A percentile compares a stretch with the other conserved stretches of the same genome.
Conservation (phyloP, 2,797 vertebrate genomes). For the Pyrrhura leucotis region DNA sequence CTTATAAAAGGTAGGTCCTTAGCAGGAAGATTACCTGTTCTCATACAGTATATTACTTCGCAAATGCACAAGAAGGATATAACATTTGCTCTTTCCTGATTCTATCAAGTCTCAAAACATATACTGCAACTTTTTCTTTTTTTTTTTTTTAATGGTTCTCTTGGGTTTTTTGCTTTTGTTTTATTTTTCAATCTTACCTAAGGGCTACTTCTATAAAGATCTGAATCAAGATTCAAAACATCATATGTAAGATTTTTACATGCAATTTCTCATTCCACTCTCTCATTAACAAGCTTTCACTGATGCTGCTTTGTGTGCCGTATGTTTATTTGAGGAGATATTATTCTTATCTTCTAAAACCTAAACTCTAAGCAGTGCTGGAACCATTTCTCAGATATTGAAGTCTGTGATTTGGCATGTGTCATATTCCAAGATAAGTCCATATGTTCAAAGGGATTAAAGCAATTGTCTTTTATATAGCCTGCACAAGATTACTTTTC, state of each 20-base stretch:
- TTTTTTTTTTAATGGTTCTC: background rate
- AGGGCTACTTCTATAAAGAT: background rate
- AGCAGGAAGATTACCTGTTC: background rate
- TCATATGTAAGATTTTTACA: background rate
- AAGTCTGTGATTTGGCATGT: slow-evolving; percentile 2
- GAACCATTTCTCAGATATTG: slow-evolving; percentile 7
- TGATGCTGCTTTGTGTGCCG: background rate
- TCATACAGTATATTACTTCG: background rate
- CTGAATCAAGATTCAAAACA: background rate
- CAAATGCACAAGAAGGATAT: background rate
- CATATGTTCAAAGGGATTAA: background rate
- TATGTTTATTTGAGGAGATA: slow-evolving; percentile 30
- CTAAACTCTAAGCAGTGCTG: background rate
- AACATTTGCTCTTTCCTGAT: background rate
- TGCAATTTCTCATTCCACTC: background rate
- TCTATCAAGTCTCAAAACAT: background rate
- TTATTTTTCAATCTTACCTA: background rate
- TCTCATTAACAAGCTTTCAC: slow-evolving; percentile 1
- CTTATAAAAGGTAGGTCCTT: background rate
- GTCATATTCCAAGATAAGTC: background rate
- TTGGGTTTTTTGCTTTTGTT: background rate
- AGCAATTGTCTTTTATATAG: slow-evolving; percentile 6
- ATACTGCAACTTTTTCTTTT: background rate
- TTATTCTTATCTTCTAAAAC: slow-evolving; percentile 26
- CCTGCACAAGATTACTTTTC: background rate